phyloP scores from a whole-genome alignment of 2,797 vertebrate genomes.

The Sebastes glaucus region DNA sequence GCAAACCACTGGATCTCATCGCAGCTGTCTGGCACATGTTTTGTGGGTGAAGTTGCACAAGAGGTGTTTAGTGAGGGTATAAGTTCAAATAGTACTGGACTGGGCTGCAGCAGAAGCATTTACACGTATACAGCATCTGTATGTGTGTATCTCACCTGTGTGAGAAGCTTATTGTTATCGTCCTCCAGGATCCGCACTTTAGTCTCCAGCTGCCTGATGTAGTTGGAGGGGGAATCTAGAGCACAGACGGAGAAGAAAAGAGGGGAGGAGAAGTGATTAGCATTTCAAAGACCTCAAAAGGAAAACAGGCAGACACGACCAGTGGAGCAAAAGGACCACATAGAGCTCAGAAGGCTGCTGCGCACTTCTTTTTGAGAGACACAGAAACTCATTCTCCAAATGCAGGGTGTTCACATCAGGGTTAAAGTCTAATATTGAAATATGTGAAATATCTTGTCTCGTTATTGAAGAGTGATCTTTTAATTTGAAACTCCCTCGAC shows the following conservation, averaged over 20 bases:
- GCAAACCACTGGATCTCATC: slow-evolving; percentile 29
- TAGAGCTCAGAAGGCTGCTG: slow-evolving; percentile 31
- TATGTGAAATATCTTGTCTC: neutral
- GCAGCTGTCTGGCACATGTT: slow-evolving; percentile 12
- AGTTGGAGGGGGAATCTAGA: slow-evolving; percentile 92
- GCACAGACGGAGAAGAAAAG: slow-evolving; percentile 46
- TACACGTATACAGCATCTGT: too few species aligned
- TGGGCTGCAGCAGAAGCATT: neutral
- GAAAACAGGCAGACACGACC: slow-evolving; percentile 28
- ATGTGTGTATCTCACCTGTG: slow-evolving; percentile 84
- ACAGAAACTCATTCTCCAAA: neutral
- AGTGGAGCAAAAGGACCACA: slow-evolving; percentile 51
- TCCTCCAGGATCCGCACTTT: slow-evolving; percentile 94
- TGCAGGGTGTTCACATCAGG: neutral
- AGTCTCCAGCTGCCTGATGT: slow-evolving; percentile 93
- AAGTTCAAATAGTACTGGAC: neutral
- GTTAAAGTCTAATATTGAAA: neutral
- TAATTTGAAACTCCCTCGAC: neutral
- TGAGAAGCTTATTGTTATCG: slow-evolving; percentile 90
- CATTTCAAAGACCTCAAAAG: slow-evolving; percentile 69
- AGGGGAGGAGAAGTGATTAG: slow-evolving; percentile 56
- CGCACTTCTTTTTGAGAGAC: slow-evolving; percentile 10
- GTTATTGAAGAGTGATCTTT: neutral
- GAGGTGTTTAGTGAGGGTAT: neutral
- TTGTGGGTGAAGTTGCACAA: slow-evolving; percentile 4